Evolutionary conservation across 2,797 vertebrate species (phyloP).

Genomic region (Chiloscyllium punctatum): DNA sequence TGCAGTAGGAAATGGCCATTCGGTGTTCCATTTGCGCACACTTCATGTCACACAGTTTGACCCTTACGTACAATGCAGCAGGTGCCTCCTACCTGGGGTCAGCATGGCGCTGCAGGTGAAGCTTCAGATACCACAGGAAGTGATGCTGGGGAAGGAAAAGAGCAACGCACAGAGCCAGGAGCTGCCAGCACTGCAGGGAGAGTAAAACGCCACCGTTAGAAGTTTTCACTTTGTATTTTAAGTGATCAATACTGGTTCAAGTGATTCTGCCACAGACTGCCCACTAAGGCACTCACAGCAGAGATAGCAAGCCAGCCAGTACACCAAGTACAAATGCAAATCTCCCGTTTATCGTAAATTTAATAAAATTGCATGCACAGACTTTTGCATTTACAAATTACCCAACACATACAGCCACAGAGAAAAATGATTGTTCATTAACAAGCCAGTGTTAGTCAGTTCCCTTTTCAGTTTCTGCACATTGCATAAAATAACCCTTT

Average conservation of each 20-base stretch:
- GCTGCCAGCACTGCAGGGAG: conserved; percentile 80
- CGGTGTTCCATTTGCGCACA: background rate
- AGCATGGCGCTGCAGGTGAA: conserved; percentile 78
- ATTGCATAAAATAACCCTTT: too few relatives aligned
- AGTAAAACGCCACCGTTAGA: background rate
- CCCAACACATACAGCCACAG: too few relatives aligned
- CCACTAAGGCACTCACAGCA: background rate
- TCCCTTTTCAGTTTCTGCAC: too few relatives aligned
- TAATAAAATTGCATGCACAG: too few relatives aligned
- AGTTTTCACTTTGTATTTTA: background rate
- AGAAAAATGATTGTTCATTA: too few relatives aligned
- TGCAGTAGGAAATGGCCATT: background rate
- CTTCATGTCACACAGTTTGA: background rate
- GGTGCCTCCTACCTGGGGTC: conserved; percentile 72
- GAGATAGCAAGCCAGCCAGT: too few relatives aligned
- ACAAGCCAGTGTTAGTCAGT: too few relatives aligned
- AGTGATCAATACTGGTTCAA: background rate
- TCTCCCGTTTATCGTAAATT: too few relatives aligned
- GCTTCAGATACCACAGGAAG: conserved; percentile 87
- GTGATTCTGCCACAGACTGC: background rate
- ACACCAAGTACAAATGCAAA: too few relatives aligned
- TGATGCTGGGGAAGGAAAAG: conserved; percentile 91
- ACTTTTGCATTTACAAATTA: too few relatives aligned
- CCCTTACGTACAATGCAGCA: background rate
- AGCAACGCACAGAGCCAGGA: conserved; percentile 85